Evolutionary conservation across 2,888 invertebrate genomes (phyloP), one percentile per base, ranked within the genome.

Genomic region (Cynaeus angustus): DNA sequence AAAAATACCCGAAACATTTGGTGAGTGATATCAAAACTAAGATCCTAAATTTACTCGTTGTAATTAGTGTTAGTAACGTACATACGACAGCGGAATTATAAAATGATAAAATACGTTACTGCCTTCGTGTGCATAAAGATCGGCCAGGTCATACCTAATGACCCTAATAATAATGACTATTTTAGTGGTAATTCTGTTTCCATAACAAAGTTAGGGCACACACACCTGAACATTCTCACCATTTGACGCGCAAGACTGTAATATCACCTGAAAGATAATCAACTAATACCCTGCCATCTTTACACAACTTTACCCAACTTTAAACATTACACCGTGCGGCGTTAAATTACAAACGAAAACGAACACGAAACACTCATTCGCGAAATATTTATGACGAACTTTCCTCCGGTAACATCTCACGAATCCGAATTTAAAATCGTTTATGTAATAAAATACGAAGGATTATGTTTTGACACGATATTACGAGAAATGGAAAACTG

Each of bases 121-220:
- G 45, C 12, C 26, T 43, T 14, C 33, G 30, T 26, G 53, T 45
- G 50, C 65, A 28, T 43, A 71, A 71, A 69, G 73, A 74, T 76
- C 68, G 64, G 71, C 71, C 78, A 75, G 78, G 80, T 80, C 80
- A 79, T 79, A 81, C 76, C 81, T 81, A 81, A 82, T 82, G 81
- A 82, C 80, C 80, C 80, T 80, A 79, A 82, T 81, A 79, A 80
- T 81, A 81, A 83, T 82, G 81, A 82, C 81, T 82, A 78, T 81
- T 83, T 83, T 80, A 82, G 81, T 80, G 81, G 81, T 82, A 82
- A 82, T 82, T 82, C 76, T 82, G 83, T 82, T 82, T 83, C 83
- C 82, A 82, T 82, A 83, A 83, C 81, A 82, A 83, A 83, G 82
- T 82, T 83, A 81, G 81, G 79, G 79, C 75, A 72, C 68, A 74